phyloP scores from a whole-genome alignment of 1,140 invertebrate species.

The Carcinoscorpius rotundicauda region DNA sequence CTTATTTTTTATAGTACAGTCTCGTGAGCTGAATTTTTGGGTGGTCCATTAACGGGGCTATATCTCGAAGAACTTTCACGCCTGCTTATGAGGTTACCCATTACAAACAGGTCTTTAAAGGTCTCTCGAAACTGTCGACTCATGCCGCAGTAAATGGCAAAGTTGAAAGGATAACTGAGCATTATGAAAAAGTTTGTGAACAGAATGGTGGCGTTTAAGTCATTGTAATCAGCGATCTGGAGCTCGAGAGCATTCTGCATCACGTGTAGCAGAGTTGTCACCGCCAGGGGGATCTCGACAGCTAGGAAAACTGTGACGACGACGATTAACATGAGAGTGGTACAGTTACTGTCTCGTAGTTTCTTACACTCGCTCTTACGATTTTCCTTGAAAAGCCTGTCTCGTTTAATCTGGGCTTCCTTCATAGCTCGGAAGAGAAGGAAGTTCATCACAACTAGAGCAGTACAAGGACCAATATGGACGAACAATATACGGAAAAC shows the following conservation, averaged over 20 bases:
- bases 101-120: slow-evolving; percentile 68
- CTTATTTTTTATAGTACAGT: slow-evolving; percentile 53
- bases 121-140: slow-evolving; percentile 84
- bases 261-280: slow-evolving; percentile 73
- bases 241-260: slow-evolving; percentile 48
- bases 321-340: slow-evolving; percentile 87
- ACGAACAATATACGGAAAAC: slow-evolving; percentile 81
- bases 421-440: slow-evolving; percentile 72
- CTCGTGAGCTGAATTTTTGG: slow-evolving; percentile 60
- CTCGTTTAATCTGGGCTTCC: slow-evolving; percentile 61
- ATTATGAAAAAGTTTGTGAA: slow-evolving; percentile 86
- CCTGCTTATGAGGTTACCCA: slow-evolving; percentile 12
- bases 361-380: slow-evolving; percentile 70
- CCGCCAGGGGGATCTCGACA: slow-evolving; percentile 80
- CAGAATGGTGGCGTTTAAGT: slow-evolving; percentile 69
- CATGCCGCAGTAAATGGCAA: slow-evolving; percentile 93
- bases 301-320: slow-evolving; percentile 82
- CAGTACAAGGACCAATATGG: slow-evolving; percentile 73
- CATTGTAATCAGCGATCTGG: slow-evolving; percentile 53
- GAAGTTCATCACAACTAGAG: slow-evolving; percentile 76
- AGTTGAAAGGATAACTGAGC: slow-evolving; percentile 82
- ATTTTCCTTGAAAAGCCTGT: slow-evolving; percentile 69
- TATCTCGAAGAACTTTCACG: slow-evolving; percentile 55
- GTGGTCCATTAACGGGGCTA: slow-evolving; percentile 60
- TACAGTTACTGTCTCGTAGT: slow-evolving; percentile 74